A percentile compares a stretch with the other conserved stretches of the same genome.
Evolutionary conservation across 2,888 invertebrate genomes (phyloP).

Genomic region (Athrips mouffetella): DNA sequence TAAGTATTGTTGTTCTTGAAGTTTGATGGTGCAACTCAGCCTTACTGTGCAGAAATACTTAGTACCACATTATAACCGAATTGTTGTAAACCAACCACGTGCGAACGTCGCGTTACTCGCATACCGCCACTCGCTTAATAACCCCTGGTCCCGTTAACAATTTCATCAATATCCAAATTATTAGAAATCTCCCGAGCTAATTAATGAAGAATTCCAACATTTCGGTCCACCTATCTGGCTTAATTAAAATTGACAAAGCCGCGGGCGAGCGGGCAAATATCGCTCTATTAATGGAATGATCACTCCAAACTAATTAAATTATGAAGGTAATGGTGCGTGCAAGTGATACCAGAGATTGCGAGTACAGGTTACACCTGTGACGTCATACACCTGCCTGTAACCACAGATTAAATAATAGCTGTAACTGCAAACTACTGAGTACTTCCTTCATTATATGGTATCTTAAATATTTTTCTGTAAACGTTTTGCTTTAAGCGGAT

Average conservation of each 20-base stretch:
- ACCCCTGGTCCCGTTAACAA: slow-evolving; percentile 71
- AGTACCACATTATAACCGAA: background rate
- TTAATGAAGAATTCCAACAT: slow-evolving; percentile 77
- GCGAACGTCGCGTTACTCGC: slow-evolving; percentile 58
- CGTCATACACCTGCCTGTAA: background rate
- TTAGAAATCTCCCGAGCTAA: slow-evolving; percentile 77
- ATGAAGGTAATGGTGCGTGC: slow-evolving; percentile 75
- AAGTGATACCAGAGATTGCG: slow-evolving; percentile 51
- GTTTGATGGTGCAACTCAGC: too few relatives aligned
- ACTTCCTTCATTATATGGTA: too few relatives aligned
- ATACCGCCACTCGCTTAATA: slow-evolving; percentile 68
- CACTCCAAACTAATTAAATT: slow-evolving; percentile 78
- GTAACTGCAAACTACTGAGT: too few relatives aligned
- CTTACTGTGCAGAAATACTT: too few relatives aligned
- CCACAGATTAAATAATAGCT: too few relatives aligned
- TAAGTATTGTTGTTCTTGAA: too few relatives aligned
- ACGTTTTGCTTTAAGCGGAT: too few relatives aligned
- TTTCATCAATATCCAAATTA: slow-evolving; percentile 46
- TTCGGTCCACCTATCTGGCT: slow-evolving; percentile 73
- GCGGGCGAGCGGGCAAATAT: slow-evolving; percentile 68
- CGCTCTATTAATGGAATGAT: slow-evolving; percentile 75
- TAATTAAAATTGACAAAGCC: slow-evolving; percentile 79
- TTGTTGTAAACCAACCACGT: slow-evolving; percentile 21
- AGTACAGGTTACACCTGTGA: slow-evolving; percentile 9
- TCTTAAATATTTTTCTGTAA: too few relatives aligned